phyloP scores from a whole-genome alignment of 2,797 vertebrate genomes.

The Chrosomus eos region DNA sequence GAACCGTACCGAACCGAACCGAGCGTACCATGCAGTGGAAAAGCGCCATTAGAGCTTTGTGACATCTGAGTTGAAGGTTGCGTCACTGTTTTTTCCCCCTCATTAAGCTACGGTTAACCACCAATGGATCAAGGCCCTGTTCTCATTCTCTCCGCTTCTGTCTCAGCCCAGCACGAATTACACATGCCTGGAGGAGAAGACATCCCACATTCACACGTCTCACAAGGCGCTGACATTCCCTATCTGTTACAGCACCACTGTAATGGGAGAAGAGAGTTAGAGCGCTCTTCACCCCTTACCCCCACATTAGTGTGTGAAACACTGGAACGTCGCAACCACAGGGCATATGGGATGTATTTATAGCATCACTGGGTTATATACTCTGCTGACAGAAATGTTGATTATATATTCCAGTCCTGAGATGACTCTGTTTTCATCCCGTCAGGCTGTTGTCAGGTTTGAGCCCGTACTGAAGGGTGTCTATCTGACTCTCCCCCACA shows the following conservation, averaged over 20 bases:
- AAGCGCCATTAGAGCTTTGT: constrained; percentile 40
- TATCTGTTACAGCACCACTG: constrained; percentile 36
- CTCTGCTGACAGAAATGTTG: constrained; percentile 25
- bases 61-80: constrained; percentile 49
- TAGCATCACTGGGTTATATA: constrained; percentile 2
- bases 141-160: constrained; percentile 30
- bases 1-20: no score
- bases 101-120: constrained; percentile 57
- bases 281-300: constrained; percentile 6
- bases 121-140: constrained; percentile 36
- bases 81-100: constrained; percentile 52
- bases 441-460: constrained; percentile 41
- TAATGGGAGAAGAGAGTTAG: constrained; percentile 42
- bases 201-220: constrained; percentile 35
- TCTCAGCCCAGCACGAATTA: constrained; percentile 41
- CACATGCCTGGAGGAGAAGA: constrained; percentile 36
- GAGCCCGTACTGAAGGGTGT: constrained; percentile 35
- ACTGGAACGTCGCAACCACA: constrained; percentile 20
- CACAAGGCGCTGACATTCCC: constrained; percentile 32
- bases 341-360: constrained; percentile 27
- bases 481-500: constrained; percentile 32
- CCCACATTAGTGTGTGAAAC: constrained; percentile 31
- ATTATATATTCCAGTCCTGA: constrained; percentile 31
- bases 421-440: constrained; percentile 39
- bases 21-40: no score